These are phyloP conservation scores for Ibidorhyncha struthersii DNA, from an alignment of 2,113 vertebrate species.

Conservation along the genomic window DNA sequence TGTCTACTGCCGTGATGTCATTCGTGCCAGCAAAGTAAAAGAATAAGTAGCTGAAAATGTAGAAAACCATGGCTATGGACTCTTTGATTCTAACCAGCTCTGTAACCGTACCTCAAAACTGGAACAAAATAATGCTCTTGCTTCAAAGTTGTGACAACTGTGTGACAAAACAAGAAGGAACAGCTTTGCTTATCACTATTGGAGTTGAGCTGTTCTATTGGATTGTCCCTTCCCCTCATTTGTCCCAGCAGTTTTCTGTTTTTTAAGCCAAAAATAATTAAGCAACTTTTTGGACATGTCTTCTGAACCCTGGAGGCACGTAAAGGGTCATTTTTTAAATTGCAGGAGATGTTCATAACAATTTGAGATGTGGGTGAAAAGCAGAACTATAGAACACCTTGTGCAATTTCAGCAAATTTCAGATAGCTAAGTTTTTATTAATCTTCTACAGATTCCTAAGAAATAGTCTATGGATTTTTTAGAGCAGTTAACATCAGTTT, in stretches of 20 bases:
- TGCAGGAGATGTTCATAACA: background rate
- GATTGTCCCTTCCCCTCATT: background rate
- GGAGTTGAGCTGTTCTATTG: background rate
- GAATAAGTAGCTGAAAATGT: background rate
- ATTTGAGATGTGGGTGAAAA: background rate
- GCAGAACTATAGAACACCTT: background rate
- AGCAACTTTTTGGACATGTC: background rate
- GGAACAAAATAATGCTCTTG: background rate
- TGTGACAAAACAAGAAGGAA: background rate
- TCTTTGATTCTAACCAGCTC: background rate
- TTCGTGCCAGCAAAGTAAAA: background rate
- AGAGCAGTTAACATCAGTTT: background rate
- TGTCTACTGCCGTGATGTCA: background rate
- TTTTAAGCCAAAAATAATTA: background rate
- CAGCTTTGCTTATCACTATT: background rate
- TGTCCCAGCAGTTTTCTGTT: background rate
- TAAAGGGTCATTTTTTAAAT: background rate
- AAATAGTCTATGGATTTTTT: background rate
- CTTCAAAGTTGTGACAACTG: background rate
- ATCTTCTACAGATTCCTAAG: background rate
- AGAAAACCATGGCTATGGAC: background rate
- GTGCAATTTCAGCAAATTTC: background rate
- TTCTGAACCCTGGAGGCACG: background rate
- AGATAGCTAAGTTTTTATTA: background rate
- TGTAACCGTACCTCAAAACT: background rate